These are phyloP conservation scores for Epinephelus malabaricus DNA, from an alignment of 2,797 vertebrate species.

Conservation along the genomic window DNA sequence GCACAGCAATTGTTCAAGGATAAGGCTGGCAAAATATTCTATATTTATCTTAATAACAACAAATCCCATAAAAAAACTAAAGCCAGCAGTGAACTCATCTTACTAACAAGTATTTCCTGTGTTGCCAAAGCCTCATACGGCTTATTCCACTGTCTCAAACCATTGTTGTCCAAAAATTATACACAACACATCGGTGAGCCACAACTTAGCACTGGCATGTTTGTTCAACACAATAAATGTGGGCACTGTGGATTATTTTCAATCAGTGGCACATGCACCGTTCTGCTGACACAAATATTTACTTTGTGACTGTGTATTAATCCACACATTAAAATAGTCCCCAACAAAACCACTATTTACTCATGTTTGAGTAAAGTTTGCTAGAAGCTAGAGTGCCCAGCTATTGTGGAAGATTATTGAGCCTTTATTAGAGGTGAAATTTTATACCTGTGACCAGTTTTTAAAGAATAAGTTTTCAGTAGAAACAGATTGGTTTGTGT, in stretches of 20 bases:
- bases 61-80: constrained; percentile 7
- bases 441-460: neutral
- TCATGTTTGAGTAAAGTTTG: neutral
- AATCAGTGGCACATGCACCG: neutral
- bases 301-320: neutral
- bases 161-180: neutral
- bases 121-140: neutral
- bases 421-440: neutral
- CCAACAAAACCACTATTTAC: neutral
- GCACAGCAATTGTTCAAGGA: neutral
- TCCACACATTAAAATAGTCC: constrained; percentile 6
- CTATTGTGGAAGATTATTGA: neutral
- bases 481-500: constrained; percentile 3
- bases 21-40: neutral
- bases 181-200: neutral
- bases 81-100: neutral
- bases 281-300: neutral
- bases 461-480: neutral
- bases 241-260: neutral
- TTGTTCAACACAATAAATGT: neutral
- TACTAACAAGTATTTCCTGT: neutral
- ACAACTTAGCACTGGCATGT: neutral
- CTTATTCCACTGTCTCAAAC: neutral
- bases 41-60: constrained; percentile 14
- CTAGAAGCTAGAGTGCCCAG: neutral